These are phyloP conservation scores for Pyrrhia umbra DNA, from an alignment of 2,888 invertebrate genomes.

Conservation along the genomic window DNA sequence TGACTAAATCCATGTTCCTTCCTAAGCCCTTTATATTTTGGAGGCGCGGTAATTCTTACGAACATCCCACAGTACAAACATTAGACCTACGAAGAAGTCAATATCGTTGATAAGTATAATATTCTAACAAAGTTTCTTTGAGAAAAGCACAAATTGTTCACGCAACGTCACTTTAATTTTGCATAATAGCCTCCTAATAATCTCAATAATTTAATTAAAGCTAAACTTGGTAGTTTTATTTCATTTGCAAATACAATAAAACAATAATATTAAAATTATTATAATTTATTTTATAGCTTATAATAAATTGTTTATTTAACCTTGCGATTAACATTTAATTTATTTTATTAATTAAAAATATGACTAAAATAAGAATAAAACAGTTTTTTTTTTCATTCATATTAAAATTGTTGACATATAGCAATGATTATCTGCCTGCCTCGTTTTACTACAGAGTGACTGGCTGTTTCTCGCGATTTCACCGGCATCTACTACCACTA, in stretches of 20 bases:
- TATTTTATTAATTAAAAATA: neutral
- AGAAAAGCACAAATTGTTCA: slow-evolving; percentile 19
- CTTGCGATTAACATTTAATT: neutral
- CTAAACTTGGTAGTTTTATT: slow-evolving; percentile 15
- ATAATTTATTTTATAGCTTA: slow-evolving; percentile 6
- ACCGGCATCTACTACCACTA: too few relatives aligned
- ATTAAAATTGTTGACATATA: too few relatives aligned
- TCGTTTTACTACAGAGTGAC: too few relatives aligned
- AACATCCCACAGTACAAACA: too few relatives aligned
- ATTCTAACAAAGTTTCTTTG: slow-evolving; percentile 8
- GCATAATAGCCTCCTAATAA: slow-evolving; percentile 3
- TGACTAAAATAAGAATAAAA: too few relatives aligned
- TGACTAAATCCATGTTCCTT: too few relatives aligned
- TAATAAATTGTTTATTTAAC: slow-evolving; percentile 10
- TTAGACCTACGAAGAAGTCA: too few relatives aligned
- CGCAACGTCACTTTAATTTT: slow-evolving; percentile 2
- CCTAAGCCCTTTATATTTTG: too few relatives aligned
- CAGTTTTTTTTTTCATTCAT: too few relatives aligned
- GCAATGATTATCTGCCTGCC: too few relatives aligned
- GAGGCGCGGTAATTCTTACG: too few relatives aligned
- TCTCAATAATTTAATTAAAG: slow-evolving; percentile 36
- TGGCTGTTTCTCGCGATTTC: too few relatives aligned
- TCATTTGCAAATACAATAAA: slow-evolving; percentile 14
- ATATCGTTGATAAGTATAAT: slow-evolving; percentile 17
- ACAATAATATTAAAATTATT: slow-evolving; percentile 22